Evolutionary conservation across 2,797 vertebrate species (phyloP).

Genomic region (Mus caroli): DNA sequence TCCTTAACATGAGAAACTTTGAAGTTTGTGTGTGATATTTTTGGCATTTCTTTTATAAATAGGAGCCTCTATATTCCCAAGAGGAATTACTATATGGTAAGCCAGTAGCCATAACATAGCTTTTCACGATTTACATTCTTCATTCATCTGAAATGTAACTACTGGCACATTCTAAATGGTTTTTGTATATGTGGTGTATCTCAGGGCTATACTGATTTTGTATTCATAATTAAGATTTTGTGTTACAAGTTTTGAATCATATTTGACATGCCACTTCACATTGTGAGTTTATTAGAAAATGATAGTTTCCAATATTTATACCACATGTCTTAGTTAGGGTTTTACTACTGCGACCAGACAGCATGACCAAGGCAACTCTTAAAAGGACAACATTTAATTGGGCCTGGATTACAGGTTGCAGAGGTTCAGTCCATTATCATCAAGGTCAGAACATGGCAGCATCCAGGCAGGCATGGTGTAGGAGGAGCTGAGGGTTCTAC

Average conservation of each 20-base stretch:
- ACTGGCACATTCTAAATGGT: not conserved
- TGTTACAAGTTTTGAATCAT: constrained; percentile 29
- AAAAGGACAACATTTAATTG: too few relatives aligned
- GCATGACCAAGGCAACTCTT: too few relatives aligned
- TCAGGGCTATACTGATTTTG: not conserved
- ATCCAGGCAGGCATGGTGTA: too few relatives aligned
- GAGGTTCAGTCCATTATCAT: too few relatives aligned
- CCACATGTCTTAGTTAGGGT: not conserved
- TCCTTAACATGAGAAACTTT: not conserved
- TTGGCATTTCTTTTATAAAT: constrained; percentile 17
- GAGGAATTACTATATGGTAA: not conserved
- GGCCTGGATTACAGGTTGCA: too few relatives aligned
- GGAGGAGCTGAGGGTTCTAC: too few relatives aligned
- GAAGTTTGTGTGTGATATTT: not conserved
- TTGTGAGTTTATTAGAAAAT: not conserved
- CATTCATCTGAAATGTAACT: not conserved
- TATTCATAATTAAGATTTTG: constrained; percentile 11
- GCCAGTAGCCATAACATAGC: not conserved
- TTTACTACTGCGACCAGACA: too few relatives aligned
- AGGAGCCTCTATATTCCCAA: not conserved
- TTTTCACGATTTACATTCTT: constrained; percentile 7
- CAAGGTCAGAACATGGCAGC: too few relatives aligned
- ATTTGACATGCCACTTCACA: not conserved
- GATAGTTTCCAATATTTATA: constrained; percentile 11
- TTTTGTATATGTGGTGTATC: not conserved